Evolutionary conservation across 2,113 vertebrate species (phyloP).

Genomic region (Microtus richardsoni): DNA sequence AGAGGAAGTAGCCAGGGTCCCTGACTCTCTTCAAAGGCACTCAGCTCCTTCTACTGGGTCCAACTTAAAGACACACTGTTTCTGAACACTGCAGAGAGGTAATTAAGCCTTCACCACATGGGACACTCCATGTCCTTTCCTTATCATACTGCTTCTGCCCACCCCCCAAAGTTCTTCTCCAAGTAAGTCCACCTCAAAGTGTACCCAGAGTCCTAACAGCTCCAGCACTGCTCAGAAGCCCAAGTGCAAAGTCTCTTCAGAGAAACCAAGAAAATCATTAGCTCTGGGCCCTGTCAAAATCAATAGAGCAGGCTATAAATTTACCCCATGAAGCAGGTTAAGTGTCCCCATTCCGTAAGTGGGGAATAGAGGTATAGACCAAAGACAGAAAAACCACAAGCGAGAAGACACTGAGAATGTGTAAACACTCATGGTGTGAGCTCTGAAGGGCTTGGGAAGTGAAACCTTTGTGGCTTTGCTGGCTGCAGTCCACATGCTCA

Average conservation of each 20-base stretch:
- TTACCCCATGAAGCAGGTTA: neutral
- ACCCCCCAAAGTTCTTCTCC: neutral
- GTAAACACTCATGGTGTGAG: neutral
- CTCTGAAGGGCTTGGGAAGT: neutral
- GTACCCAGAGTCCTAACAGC: neutral
- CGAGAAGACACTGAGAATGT: neutral
- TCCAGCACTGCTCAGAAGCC: neutral
- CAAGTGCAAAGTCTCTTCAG: neutral
- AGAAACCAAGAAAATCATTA: neutral
- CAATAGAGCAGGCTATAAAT: neutral
- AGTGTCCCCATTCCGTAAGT: neutral
- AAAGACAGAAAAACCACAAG: neutral
- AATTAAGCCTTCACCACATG: neutral
- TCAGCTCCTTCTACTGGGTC: neutral
- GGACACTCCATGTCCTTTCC: neutral
- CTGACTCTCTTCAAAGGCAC: neutral
- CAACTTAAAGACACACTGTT: neutral
- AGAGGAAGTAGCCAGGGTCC: neutral
- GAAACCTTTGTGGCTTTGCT: neutral
- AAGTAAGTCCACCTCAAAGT: neutral
- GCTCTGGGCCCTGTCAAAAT: neutral
- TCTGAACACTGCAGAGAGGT: neutral
- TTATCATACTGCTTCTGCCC: neutral
- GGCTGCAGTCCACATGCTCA: neutral
- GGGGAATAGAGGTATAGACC: neutral